Conservation (phyloP, 2,797 vertebrate genomes). For the Falco berigora region DNA sequence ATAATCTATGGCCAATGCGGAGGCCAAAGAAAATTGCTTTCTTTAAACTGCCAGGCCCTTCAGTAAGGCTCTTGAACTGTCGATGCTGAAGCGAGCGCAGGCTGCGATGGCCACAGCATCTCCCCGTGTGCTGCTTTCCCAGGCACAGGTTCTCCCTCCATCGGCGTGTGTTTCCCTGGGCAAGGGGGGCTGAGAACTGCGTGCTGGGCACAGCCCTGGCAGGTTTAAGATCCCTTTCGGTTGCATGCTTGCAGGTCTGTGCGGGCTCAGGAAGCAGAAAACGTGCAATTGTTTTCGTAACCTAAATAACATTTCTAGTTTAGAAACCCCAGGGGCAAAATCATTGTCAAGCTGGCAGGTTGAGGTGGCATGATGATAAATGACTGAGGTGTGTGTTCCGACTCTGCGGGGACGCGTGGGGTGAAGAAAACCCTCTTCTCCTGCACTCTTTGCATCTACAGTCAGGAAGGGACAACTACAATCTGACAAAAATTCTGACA, state of each 20-base stretch:
- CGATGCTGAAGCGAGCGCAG: neutral
- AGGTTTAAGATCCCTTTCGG: neutral
- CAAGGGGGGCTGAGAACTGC: neutral
- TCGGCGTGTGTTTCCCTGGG: neutral
- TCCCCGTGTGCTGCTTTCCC: neutral
- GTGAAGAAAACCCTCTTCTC: neutral
- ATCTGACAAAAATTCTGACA: neutral
- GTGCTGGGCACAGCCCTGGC: neutral
- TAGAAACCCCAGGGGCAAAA: conserved; percentile 62
- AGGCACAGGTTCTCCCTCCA: neutral
- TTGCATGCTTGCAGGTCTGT: neutral
- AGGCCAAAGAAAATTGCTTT: conserved; percentile 49
- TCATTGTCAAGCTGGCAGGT: conserved; percentile 60
- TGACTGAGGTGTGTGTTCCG: conserved; percentile 41
- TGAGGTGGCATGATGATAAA: conserved; percentile 68
- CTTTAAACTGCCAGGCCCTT: neutral
- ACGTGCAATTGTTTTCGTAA: conserved; percentile 32
- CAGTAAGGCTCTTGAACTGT: neutral
- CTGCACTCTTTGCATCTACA: neutral
- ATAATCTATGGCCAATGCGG: conserved; percentile 14
- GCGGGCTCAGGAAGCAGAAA: conserved; percentile 1
- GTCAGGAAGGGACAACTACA: neutral
- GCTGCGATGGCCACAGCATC: neutral
- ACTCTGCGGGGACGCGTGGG: neutral
- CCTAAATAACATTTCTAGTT: conserved; percentile 45